phyloP scores from a whole-genome alignment of 1,140 invertebrate genomes.

The Magallana ariakensis region DNA sequence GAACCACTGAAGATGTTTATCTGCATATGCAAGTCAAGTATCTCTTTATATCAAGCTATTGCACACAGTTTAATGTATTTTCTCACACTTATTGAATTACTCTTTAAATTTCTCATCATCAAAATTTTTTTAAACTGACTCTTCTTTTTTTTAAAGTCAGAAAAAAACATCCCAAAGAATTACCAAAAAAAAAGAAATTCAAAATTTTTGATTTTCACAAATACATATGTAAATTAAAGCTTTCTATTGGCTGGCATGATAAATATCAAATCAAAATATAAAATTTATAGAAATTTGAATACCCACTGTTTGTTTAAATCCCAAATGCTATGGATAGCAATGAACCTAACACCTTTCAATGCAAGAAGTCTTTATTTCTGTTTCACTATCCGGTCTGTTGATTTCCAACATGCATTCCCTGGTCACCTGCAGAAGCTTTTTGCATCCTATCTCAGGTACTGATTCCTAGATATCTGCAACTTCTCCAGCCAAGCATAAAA shows the following conservation, averaged over 20 bases:
- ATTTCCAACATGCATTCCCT: background rate
- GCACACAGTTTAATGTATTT: background rate
- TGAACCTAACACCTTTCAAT: background rate
- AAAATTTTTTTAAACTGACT: background rate
- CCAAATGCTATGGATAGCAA: background rate
- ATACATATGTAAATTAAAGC: slow-evolving; percentile 14
- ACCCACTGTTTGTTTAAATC: background rate
- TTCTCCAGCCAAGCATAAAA: background rate
- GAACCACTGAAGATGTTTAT: background rate
- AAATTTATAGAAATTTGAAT: background rate
- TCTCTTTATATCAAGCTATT: background rate
- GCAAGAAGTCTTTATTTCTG: background rate
- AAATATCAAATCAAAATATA: background rate
- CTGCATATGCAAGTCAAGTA: background rate
- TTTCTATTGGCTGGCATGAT: background rate
- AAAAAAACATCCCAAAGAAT: background rate
- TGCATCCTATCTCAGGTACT: background rate
- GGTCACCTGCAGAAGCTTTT: background rate
- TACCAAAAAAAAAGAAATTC: slow-evolving; percentile 2
- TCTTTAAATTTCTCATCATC: background rate
- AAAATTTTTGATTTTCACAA: background rate
- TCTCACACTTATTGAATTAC: background rate
- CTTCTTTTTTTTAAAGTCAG: background rate
- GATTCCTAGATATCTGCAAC: background rate
- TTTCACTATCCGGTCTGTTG: background rate